Percentiles rank a stretch among this genome's conserved stretches.
phyloP scores from a whole-genome alignment of 2,113 vertebrate species.

The Triplophysa rosa region DNA sequence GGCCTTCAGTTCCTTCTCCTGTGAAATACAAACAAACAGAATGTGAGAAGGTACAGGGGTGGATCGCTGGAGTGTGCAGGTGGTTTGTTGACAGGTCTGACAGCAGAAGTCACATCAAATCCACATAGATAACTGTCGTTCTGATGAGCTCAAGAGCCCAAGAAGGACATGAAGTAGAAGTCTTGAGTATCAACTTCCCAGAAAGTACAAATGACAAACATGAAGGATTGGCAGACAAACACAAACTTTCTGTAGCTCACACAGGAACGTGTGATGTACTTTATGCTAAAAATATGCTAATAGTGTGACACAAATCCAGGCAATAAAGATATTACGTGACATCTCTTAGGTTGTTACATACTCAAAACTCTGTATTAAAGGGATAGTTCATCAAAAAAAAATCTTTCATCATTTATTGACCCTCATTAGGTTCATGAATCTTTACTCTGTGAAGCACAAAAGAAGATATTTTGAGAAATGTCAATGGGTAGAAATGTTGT shows the following conservation, averaged over 20 bases:
- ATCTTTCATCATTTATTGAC: too few species aligned
- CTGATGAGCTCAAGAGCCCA: background rate
- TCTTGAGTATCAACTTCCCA: background rate
- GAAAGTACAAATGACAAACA: constrained; percentile 14
- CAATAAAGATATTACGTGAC: background rate
- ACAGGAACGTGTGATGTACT: background rate
- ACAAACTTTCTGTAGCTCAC: constrained; percentile 4
- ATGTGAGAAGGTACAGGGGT: background rate
- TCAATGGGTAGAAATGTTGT: too few species aligned
- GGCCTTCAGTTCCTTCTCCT: constrained; percentile 90
- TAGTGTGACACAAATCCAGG: background rate
- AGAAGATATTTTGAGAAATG: too few species aligned
- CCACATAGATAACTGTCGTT: background rate
- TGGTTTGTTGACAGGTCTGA: background rate
- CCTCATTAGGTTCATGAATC: too few species aligned
- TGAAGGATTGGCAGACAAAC: background rate
- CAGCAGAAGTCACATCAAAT: background rate
- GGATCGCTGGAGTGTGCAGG: too few species aligned
- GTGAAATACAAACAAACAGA: constrained; percentile 12
- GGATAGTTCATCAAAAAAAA: too few species aligned
- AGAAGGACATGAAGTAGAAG: background rate
- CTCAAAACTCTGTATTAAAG: too few species aligned
- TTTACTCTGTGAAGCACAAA: too few species aligned
- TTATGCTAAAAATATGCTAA: background rate
- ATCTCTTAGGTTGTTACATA: background rate